These are phyloP conservation scores for Bolinopsis microptera DNA, from an alignment of 37 sponge, comb jelly and placozoan species.

Conservation along the genomic window DNA sequence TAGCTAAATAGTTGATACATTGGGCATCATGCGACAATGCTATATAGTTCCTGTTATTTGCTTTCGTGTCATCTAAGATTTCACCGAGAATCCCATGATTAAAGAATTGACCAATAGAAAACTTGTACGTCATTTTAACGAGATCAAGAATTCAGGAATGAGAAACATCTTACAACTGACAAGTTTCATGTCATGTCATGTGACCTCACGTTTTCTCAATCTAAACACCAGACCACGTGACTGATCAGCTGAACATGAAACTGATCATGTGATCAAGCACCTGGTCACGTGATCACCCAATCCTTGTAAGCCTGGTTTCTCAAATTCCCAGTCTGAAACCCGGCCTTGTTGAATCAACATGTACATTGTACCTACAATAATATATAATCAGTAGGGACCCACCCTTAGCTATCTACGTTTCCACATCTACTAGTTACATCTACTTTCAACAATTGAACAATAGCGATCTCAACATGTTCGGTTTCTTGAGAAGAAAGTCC, in stretches of 20 bases:
- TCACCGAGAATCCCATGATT: too few relatives aligned
- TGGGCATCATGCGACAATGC: too few relatives aligned
- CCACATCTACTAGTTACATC: not conserved
- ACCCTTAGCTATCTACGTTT: not conserved
- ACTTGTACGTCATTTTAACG: too few relatives aligned
- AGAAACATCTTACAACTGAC: too few relatives aligned
- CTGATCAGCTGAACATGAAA: not conserved
- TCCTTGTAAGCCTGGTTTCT: not conserved
- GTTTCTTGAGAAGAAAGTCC: not conserved
- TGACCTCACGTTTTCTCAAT: too few relatives aligned
- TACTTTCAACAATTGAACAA: not conserved
- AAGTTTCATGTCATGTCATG: too few relatives aligned
- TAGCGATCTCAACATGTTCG: too few relatives aligned
- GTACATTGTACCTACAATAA: not conserved
- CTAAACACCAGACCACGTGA: not conserved
- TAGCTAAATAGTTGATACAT: too few relatives aligned
- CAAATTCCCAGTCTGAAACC: not conserved
- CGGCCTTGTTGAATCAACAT: not conserved
- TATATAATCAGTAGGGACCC: not conserved
- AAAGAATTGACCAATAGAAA: too few relatives aligned
- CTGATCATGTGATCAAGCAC: not conserved
- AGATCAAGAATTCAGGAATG: too few relatives aligned
- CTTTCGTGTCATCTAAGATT: too few relatives aligned
- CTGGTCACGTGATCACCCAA: not conserved
- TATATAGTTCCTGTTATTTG: too few relatives aligned